Base-by-base conservation (phyloP, 2,888 invertebrate species). In the Nineta flava region DNA sequence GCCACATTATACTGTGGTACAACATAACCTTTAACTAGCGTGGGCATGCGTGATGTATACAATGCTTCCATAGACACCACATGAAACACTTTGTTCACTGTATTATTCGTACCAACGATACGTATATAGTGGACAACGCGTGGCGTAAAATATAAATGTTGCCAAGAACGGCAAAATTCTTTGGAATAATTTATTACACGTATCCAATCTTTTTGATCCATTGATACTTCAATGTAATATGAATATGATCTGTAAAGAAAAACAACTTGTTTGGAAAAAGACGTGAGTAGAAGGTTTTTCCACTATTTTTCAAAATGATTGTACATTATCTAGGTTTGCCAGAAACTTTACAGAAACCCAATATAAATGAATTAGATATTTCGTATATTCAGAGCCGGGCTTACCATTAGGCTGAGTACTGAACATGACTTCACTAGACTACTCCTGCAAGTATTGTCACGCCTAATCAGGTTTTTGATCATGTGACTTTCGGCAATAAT, bases 141-240 rank as follows among this genome's bases (percentile, higher is more conserved):
- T 34, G 87, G 78, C 57, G 82, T 78, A 69, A 99, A 99, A 71
- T 88, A 94, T 46, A 99, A 76, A 64, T 81, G 83, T 71, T 99
- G 99, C 92, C 93, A 95, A 15, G 95, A 95, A 52, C 99, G 82
- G 65, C 99, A 99, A 64, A 84, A 83, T 71, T 87, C 94, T 55
- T 80, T 74, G 55, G 87, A 84, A 72, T 97, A 87, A 70, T 99
- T 96, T 53, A 96, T 78, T 49, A 99, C 84, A 52, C 86, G 78
- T 53, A 87, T 81, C 95, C 97, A 99, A 66, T 95, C 90, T 65
- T 83, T 84, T 66, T 91, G 86, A 72, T 97, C 93, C 70, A 94
- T 88, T 0, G 94, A 95, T 26, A 93, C 88, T 65, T 92, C 93
- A 59, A 93, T 83, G 60, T 82, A 92, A 70, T 93, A 94, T 5